A percentile compares a stretch with the other conserved stretches of the same genome.
Evolutionary conservation across 2,113 vertebrate genomes (phyloP).

Genomic region (Thryonomys swinderianus): DNA sequence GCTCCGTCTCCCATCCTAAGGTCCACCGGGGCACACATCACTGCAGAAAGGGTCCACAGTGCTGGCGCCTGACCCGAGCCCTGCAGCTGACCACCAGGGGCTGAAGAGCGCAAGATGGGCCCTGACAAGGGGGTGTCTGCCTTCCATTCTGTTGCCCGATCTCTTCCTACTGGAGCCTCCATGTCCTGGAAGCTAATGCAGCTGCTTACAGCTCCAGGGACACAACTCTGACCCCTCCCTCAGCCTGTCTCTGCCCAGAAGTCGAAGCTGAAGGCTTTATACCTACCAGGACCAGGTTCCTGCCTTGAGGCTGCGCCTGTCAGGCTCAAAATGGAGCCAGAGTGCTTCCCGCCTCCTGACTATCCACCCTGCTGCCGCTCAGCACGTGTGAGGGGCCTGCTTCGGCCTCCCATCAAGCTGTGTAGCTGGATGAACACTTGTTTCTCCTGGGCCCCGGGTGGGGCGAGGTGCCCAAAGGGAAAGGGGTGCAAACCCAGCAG

Average conservation of each 20-base stretch:
- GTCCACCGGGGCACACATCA: not conserved
- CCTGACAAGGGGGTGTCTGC: fast-evolving
- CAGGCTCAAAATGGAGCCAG: not conserved
- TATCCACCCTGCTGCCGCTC: not conserved
- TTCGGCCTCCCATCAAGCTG: not conserved
- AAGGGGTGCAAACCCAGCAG: not conserved
- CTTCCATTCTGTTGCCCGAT: fast-evolving
- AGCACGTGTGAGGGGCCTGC: fast-evolving
- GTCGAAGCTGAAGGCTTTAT: not conserved
- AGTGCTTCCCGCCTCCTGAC: fast-evolving
- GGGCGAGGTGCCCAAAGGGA: not conserved
- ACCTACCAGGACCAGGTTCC: not conserved
- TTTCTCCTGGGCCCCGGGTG: not conserved
- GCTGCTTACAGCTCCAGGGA: not conserved
- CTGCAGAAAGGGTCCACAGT: not conserved
- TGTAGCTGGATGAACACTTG: not conserved
- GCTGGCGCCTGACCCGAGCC: too few species aligned
- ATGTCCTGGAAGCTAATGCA: not conserved
- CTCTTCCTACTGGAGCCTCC: not conserved
- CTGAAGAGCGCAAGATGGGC: not conserved
- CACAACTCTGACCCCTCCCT: not conserved
- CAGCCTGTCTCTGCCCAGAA: not conserved
- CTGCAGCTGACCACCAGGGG: fast-evolving
- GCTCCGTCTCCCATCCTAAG: not conserved
- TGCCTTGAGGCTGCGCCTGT: not conserved